Evolutionary conservation across 2,797 vertebrate genomes (phyloP).

Genomic region (Percopsis omiscomaycus): DNA sequence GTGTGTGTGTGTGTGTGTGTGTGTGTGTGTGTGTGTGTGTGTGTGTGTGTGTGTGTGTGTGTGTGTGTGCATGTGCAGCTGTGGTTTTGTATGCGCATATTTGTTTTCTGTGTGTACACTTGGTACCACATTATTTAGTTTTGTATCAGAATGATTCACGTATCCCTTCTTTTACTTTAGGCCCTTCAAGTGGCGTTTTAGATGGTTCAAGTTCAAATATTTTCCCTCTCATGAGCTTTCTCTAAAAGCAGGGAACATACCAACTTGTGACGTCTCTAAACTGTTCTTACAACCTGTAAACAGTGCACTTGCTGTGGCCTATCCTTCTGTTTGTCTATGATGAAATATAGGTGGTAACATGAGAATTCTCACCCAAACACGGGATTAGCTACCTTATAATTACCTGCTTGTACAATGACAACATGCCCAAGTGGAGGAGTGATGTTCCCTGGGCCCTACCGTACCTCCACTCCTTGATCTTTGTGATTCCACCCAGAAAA

Average conservation of each 20-base stretch:
- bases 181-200: not conserved
- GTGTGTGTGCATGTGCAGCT: slow-evolving; percentile 9
- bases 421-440: slow-evolving; percentile 24
- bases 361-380: slow-evolving; percentile 27
- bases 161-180: slow-evolving; percentile 17
- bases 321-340: slow-evolving; percentile 46
- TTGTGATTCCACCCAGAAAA: slow-evolving; percentile 28
- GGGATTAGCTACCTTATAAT: slow-evolving; percentile 35
- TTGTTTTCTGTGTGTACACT: not conserved
- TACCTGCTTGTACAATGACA: slow-evolving; percentile 33
- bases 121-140: not conserved
- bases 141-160: too few relatives aligned
- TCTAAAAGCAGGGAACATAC: slow-evolving; percentile 3
- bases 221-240: not conserved
- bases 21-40: slow-evolving; percentile 12
- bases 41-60: slow-evolving; percentile 24
- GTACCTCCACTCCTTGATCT: slow-evolving; percentile 28
- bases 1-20: slow-evolving; percentile 10
- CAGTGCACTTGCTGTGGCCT: slow-evolving; percentile 35
- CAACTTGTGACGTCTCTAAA: not conserved
- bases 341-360: slow-evolving; percentile 32
- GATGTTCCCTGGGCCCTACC: slow-evolving; percentile 9
- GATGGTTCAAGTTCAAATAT: slow-evolving; percentile 18
- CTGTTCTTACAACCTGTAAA: slow-evolving; percentile 28
- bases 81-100: not conserved